Base-by-base conservation (phyloP, 2,797 vertebrate genomes). In the Yasuhikotakia modesta region DNA sequence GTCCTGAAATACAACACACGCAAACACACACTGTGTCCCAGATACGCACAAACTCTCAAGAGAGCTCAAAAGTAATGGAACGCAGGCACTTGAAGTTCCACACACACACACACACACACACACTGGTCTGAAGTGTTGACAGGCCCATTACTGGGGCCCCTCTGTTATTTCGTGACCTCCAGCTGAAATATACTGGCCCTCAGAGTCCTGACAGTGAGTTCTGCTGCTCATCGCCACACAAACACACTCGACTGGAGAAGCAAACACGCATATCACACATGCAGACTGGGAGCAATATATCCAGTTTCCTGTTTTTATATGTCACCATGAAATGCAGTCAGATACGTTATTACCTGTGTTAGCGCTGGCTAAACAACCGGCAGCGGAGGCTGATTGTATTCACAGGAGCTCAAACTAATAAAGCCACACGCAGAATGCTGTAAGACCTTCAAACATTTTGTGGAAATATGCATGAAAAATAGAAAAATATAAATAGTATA, bases 101-200 rank as follows among this genome's bases (percentile, higher is more conserved):
- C n/a, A n/a, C n/a, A n/a, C n/a, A n/a, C 67, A 63, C 72, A 69
- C 72, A 76, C 63, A 69, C 63, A 53, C 60, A 72, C 70, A 58
- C 58, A 81, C 73, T 80, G 87, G 73, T 75, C 81, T 85, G 79
- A 81, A 81, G 70, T 87, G 88, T 82, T 91, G 91, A 92, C 90
- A 92, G 90, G 82, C 85, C 90, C 88, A 91, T 90, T 93, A 92
- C 87, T 84, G 85, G 85, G 76, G 81, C 85, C 87, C 79, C 79
- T 79, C 89, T 86, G 82, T 85, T 84, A 87, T 90, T 90, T 88
- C 86, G 86, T 82, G 86, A 80, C 85, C 73, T 82, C 81, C 82
- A 84, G 84, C 89, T 87, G 83, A 87, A 89, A 89, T 85, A 83
- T 69, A 84, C 82, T 81, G 80, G 78, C 66, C 84, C 75, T 83